phyloP scores from a whole-genome alignment of 2,113 vertebrate species.

The Chionomys nivalis region DNA sequence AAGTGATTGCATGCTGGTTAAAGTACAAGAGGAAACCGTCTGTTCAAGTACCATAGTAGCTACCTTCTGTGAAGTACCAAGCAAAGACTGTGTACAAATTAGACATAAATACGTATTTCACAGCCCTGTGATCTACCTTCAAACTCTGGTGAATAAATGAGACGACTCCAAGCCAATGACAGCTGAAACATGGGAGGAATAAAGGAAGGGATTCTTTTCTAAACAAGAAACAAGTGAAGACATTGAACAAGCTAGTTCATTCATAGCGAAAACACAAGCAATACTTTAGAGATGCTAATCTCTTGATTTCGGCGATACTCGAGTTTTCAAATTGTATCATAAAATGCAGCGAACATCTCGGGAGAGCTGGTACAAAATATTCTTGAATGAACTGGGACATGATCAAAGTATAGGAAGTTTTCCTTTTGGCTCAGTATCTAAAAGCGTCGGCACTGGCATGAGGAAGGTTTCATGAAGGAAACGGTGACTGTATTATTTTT shows the following conservation, averaged over 20 bases:
- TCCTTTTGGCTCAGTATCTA: constrained; percentile 56
- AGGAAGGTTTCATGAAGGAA: constrained; percentile 62
- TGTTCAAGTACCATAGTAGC: not conserved
- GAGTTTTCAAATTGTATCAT: constrained; percentile 21
- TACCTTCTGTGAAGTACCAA: not conserved
- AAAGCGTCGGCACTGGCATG: constrained; percentile 40
- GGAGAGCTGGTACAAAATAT: not conserved
- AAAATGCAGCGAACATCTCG: constrained; percentile 34
- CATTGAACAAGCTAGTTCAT: not conserved
- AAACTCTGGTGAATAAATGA: constrained; percentile 27
- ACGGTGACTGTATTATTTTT: constrained; percentile 48
- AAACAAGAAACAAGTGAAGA: constrained; percentile 26
- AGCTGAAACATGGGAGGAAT: not conserved
- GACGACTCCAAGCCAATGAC: not conserved
- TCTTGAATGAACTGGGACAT: constrained; percentile 45
- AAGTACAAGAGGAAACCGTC: not conserved
- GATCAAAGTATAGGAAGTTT: constrained; percentile 58
- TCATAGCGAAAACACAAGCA: not conserved
- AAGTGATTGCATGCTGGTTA: constrained; percentile 40
- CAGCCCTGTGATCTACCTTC: not conserved
- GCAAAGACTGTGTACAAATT: not conserved
- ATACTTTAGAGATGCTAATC: not conserved
- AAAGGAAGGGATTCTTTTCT: not conserved
- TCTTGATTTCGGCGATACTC: not conserved
- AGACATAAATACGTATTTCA: not conserved